Evolutionary conservation across 2,888 invertebrate species (phyloP).

Genomic region (Agrochola litura): DNA sequence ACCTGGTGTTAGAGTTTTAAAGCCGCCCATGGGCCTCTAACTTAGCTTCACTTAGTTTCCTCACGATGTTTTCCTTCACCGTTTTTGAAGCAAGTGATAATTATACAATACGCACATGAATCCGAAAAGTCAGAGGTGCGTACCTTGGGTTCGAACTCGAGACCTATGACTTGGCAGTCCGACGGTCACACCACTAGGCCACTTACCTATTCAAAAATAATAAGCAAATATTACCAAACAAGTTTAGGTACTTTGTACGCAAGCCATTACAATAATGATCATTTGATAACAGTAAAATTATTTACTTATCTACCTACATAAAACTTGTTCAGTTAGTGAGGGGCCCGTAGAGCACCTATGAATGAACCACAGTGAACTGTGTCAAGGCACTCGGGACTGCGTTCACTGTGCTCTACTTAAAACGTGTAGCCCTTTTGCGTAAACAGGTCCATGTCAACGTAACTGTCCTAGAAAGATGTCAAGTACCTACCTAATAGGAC

Average conservation of each 20-base stretch:
- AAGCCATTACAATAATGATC: slow-evolving; percentile 4
- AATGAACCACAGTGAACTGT: slow-evolving; percentile 71
- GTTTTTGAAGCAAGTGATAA: no score
- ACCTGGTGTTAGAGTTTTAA: no score
- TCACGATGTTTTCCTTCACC: no score
- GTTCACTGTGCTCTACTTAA: slow-evolving; percentile 72
- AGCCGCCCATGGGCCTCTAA: no score
- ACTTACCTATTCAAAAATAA: not conserved
- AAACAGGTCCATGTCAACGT: slow-evolving; percentile 41
- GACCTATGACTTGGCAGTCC: no score
- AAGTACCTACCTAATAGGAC: not conserved
- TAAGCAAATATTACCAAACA: slow-evolving; percentile 4
- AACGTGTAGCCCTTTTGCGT: slow-evolving; percentile 28
- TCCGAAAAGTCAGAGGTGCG: no score
- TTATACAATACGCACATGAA: no score
- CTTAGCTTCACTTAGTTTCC: no score
- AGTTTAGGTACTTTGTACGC: not conserved
- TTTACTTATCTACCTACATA: slow-evolving; percentile 1
- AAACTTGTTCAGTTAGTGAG: slow-evolving; percentile 49
- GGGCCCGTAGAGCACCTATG: slow-evolving; percentile 55
- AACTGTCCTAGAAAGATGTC: slow-evolving; percentile 31
- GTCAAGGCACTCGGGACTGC: slow-evolving; percentile 83
- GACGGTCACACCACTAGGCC: no score
- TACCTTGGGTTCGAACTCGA: no score
- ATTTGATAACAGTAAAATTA: not conserved